phyloP scores from a whole-genome alignment of 1,140 invertebrate genomes.

The Drosophila sturtevanti region DNA sequence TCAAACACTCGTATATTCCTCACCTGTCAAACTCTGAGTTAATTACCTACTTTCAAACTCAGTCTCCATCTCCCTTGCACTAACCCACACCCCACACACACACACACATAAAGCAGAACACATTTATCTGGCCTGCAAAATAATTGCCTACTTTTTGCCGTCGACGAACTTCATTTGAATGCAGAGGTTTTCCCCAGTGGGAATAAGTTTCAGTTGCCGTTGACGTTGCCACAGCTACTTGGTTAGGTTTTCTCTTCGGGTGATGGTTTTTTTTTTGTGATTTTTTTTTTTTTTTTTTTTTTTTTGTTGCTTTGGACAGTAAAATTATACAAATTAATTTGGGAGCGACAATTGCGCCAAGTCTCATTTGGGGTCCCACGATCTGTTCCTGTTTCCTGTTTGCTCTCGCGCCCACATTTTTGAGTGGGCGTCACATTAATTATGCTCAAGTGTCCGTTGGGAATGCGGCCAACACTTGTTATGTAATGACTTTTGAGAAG shows the following conservation, averaged over 20 bases:
- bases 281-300: slow-evolving; percentile 22
- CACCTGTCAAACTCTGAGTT: slow-evolving; percentile 38
- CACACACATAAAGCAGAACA: slow-evolving; percentile 2
- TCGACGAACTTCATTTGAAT: slow-evolving; percentile 59
- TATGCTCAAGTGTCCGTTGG: slow-evolving; percentile 79
- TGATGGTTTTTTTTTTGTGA: slow-evolving; percentile 3
- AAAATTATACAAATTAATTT: slow-evolving; percentile 81
- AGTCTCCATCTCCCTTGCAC: slow-evolving; percentile 12
- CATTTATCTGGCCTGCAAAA: slow-evolving; percentile 57
- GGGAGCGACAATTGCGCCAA: slow-evolving; percentile 70
- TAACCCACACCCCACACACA: slow-evolving; percentile 6
- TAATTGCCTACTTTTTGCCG: slow-evolving; percentile 70
- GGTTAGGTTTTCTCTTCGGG: background rate
- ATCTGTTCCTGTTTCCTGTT: slow-evolving; percentile 53
- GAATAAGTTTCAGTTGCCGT: slow-evolving; percentile 29
- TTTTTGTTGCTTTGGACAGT: slow-evolving; percentile 34
- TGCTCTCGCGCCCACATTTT: slow-evolving; percentile 23
- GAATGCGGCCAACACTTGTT: slow-evolving; percentile 79
- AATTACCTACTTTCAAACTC: slow-evolving; percentile 43
- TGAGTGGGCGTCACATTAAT: slow-evolving; percentile 68
- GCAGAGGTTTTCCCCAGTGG: slow-evolving; percentile 35
- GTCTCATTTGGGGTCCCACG: slow-evolving; percentile 31
- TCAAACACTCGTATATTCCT: background rate
- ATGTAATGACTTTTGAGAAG: slow-evolving; percentile 71
- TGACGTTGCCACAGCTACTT: slow-evolving; percentile 30